Percentiles rank a stretch among this genome's conserved stretches.
Conservation (phyloP, 2,113 vertebrate genomes). For the Cyanoliseus patagonus region DNA sequence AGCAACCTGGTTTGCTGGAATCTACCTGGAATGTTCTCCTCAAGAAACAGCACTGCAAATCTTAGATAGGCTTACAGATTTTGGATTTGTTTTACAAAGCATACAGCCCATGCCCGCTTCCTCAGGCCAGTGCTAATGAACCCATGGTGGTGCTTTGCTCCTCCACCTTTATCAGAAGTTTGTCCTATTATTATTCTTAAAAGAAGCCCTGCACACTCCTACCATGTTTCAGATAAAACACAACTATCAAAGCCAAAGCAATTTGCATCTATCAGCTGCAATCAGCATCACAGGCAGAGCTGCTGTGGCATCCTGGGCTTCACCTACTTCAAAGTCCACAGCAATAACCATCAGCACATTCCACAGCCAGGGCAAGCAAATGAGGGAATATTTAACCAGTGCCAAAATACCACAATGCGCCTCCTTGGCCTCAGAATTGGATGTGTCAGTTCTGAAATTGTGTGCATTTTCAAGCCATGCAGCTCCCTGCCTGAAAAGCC, state of each 20-base stretch:
- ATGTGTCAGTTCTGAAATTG: slow-evolving; percentile 77
- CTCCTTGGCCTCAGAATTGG: slow-evolving; percentile 66
- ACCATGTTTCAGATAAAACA: neutral
- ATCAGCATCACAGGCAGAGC: neutral
- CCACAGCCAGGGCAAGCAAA: neutral
- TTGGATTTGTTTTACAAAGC: neutral
- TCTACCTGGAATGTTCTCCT: neutral
- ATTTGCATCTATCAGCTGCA: slow-evolving; percentile 32
- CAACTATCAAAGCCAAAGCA: slow-evolving; percentile 16
- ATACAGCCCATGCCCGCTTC: accelerated
- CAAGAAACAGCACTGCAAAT: neutral
- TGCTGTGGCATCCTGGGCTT: neutral
- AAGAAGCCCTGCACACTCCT: neutral
- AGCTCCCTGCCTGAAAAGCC: slow-evolving; percentile 45
- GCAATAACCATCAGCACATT: slow-evolving; percentile 30
- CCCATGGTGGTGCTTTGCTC: accelerated
- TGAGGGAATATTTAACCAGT: slow-evolving; percentile 58
- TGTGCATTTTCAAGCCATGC: slow-evolving; percentile 63
- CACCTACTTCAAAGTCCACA: slow-evolving; percentile 35
- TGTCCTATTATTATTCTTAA: neutral
- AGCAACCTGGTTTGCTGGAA: neutral
- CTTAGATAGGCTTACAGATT: accelerated
- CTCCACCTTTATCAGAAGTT: neutral
- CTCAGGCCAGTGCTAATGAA: neutral
- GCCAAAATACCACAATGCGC: slow-evolving; percentile 47